Evolutionary conservation across 1,140 invertebrate genomes (phyloP).

Genomic region (Atta cephalotes): DNA sequence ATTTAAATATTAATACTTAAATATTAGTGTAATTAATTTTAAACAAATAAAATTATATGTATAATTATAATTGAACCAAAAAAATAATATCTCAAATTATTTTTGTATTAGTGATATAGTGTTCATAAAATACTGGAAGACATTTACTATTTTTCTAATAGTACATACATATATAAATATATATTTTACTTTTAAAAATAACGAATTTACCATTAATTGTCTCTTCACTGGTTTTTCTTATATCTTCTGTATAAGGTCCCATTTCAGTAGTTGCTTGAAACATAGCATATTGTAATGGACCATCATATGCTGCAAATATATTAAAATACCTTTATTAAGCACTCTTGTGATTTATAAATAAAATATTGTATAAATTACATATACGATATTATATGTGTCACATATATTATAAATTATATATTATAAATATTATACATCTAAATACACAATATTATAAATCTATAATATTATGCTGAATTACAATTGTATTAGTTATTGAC

Average conservation of each 20-base stretch:
- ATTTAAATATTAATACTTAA: not conserved
- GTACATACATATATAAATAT: too few relatives aligned
- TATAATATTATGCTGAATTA: conserved; percentile 1
- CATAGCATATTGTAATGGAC: conserved; percentile 93
- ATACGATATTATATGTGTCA: not conserved
- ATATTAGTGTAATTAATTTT: not conserved
- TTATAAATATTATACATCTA: conserved; percentile 14
- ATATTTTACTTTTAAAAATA: not conserved
- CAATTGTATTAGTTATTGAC: not conserved
- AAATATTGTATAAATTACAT: not conserved
- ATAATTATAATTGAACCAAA: not conserved
- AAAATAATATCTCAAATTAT: too few relatives aligned
- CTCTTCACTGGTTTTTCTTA: conserved; percentile 80
- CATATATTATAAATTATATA: conserved; percentile 20
- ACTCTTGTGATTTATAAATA: not conserved
- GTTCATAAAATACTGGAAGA: too few relatives aligned
- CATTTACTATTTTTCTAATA: too few relatives aligned
- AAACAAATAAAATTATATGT: not conserved
- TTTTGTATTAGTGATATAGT: too few relatives aligned
- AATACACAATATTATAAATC: not conserved
- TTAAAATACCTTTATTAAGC: not conserved
- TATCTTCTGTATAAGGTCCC: conserved; percentile 85
- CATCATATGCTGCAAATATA: conserved; percentile 91
- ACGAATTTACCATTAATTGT: conserved; percentile 79
- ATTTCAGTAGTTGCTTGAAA: conserved; percentile 91